Evolutionary conservation across 1,140 invertebrate species (phyloP), one percentile per base, ranked within the genome.

Genomic region (Xylocopa sonorina): DNA sequence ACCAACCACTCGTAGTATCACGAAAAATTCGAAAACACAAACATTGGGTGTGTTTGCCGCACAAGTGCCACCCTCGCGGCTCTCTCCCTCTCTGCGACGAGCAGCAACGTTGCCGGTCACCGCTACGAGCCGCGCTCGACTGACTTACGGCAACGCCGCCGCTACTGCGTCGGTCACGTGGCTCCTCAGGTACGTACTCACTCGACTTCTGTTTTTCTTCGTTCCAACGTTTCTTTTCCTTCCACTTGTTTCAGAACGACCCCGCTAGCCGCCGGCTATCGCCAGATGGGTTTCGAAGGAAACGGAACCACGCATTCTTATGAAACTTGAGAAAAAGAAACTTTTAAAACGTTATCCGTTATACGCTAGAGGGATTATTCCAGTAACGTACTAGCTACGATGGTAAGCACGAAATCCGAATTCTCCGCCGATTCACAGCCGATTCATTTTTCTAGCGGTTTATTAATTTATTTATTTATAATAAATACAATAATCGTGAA

Each of bases 401-500:
- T n/a, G n/a, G n/a, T n/a, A n/a, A n/a, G n/a, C n/a, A n/a, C n/a
- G n/a, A n/a, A n/a, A n/a, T n/a, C n/a, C n/a, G n/a, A n/a, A n/a
- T n/a, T n/a, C n/a, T n/a, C n/a, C n/a, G n/a, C n/a, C n/a, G n/a
- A n/a, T n/a, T n/a, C n/a, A n/a, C n/a, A n/a, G n/a, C n/a, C n/a
- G n/a, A n/a, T n/a, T n/a, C n/a, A n/a, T n/a, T n/a, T n/a, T n/a
- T n/a, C n/a, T n/a, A n/a, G 81, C 72, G 75, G 58, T 60, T 87
- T 82, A 81, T 73, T 63, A 82, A 88, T 91, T 91, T 92, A 92
- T 91, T 91, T 92, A 92, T 90, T 91, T 83, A 82, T 86, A 92
- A 92, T 92, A 92, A 92, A 92, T 92, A 91, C 87, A 87, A 84
- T 87, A 86, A 76, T 86, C 76, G 81, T 87, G 79, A 86, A 78